These are phyloP conservation scores for Peromyscus aztecus DNA, from an alignment of 2,797 vertebrate genomes.

Conservation along the genomic window DNA sequence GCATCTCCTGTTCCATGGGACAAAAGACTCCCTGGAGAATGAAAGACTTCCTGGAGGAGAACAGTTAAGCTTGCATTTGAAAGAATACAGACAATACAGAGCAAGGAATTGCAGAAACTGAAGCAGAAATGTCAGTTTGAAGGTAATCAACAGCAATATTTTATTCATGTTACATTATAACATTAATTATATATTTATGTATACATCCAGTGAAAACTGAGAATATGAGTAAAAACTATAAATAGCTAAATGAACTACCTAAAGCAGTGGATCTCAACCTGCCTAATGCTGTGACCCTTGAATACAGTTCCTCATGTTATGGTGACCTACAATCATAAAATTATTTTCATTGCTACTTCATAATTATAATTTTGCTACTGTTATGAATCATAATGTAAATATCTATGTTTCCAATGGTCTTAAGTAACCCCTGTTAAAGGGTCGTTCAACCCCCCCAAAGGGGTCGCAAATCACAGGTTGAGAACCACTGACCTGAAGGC, in stretches of 20 bases:
- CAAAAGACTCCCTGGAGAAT: not conserved
- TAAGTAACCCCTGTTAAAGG: not conserved
- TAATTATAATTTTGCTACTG: not conserved
- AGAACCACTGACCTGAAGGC: not conserved
- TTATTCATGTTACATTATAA: not conserved
- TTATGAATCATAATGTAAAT: not conserved
- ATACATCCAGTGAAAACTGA: not conserved
- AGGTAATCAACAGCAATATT: slow-evolving; percentile 25
- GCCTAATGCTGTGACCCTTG: not conserved
- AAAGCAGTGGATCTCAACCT: not conserved
- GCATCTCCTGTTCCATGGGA: not conserved
- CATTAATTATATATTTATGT: not conserved
- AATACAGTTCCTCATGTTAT: not conserved
- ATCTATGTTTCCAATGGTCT: not conserved
- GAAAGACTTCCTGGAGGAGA: not conserved
- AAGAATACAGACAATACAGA: not conserved
- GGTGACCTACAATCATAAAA: not conserved
- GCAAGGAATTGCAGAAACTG: not conserved
- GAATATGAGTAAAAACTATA: slow-evolving; percentile 5
- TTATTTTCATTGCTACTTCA: not conserved
- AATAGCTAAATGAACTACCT: slow-evolving; percentile 13
- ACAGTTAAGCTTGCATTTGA: not conserved
- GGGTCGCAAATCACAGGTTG: not conserved
- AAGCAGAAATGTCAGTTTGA: slow-evolving; percentile 24
- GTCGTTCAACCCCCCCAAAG: not conserved